Percentiles rank a stretch among this genome's conserved stretches.
phyloP scores from a whole-genome alignment of 2,797 vertebrate species.

The Epinephelus coioides region DNA sequence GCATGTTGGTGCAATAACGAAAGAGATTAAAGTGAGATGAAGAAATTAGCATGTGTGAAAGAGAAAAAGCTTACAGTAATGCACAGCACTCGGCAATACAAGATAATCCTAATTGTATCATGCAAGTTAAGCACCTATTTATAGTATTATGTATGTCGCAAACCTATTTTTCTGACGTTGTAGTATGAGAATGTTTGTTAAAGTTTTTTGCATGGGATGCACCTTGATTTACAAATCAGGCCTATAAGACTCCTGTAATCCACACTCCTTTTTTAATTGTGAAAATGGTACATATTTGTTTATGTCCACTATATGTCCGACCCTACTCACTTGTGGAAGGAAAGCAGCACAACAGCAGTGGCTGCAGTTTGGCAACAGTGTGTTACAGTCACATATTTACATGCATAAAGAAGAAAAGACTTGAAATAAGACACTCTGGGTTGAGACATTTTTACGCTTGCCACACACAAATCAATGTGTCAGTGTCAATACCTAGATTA shows the following conservation, averaged over 20 bases:
- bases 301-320: background rate
- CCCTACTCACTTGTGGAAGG: background rate
- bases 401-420: too few relatives aligned
- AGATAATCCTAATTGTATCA: background rate
- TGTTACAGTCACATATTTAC: too few relatives aligned
- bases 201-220: background rate
- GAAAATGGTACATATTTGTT: background rate
- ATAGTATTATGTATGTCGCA: too few relatives aligned
- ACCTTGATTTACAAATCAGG: background rate
- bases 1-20: background rate
- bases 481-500: too few relatives aligned
- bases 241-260: background rate
- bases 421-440: background rate
- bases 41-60: background rate
- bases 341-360: background rate
- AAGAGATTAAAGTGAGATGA: background rate
- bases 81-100: background rate
- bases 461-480: background rate
- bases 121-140: too few relatives aligned
- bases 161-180: too few relatives aligned
- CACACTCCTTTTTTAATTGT: too few relatives aligned
- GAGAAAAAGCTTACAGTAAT: background rate
- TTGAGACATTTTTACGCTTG: background rate
- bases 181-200: background rate
- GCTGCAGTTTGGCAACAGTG: background rate